Conservation (phyloP, 2,113 vertebrate species). For the Aspidoscelis tigris region DNA sequence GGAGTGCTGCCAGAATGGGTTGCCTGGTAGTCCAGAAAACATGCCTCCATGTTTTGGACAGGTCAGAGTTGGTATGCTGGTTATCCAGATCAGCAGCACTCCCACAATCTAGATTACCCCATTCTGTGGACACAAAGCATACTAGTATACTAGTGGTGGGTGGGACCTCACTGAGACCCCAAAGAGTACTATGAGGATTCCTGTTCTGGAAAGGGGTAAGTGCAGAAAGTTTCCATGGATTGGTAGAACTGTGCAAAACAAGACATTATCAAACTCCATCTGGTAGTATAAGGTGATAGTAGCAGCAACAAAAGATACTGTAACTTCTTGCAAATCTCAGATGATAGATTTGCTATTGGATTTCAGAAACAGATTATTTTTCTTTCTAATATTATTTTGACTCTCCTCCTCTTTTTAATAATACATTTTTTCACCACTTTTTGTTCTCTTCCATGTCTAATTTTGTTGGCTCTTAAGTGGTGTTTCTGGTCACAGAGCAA, state of each 20-base stretch:
- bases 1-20: no score
- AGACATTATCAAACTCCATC: background rate
- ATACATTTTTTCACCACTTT: background rate
- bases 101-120: no score
- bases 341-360: background rate
- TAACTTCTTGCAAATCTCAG: background rate
- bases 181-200: no score
- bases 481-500: slow-evolving; percentile 9
- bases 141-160: background rate
- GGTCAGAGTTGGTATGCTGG: no score
- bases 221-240: background rate
- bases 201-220: no score
- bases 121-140: background rate
- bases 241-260: background rate
- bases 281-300: background rate
- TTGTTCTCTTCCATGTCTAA: background rate
- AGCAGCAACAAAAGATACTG: background rate
- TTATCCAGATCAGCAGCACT: no score
- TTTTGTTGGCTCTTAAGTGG: background rate
- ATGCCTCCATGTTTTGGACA: no score
- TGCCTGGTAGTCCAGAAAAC: no score
- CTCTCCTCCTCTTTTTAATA: background rate
- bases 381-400: background rate
- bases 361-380: background rate
- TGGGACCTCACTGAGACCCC: background rate